Conservation (phyloP, 2,888 invertebrate species). For the Salpingus planirostris region DNA sequence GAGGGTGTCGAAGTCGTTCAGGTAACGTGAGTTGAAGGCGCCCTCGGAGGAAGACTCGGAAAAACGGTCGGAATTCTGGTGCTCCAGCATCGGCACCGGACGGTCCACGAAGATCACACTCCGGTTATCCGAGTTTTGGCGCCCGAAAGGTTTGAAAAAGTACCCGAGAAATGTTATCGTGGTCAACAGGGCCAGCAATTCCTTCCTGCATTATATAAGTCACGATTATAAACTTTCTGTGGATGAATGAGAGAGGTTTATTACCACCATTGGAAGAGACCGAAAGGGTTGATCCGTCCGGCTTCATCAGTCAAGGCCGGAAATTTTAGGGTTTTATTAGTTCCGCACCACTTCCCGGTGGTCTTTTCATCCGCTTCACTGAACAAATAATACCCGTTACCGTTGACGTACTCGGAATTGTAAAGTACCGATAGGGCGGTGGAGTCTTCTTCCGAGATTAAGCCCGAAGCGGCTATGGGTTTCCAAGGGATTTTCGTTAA, state of each 20-base stretch:
- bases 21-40: slow-evolving; percentile 57
- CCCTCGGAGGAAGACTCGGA: slow-evolving; percentile 21
- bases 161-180: too few species aligned
- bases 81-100: slow-evolving; percentile 10
- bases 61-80: slow-evolving; percentile 21
- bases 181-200: too few species aligned
- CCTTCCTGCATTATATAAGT: too few species aligned
- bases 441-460: slow-evolving; percentile 38
- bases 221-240: too few species aligned
- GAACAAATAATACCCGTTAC: slow-evolving; percentile 69
- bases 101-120: slow-evolving; percentile 24
- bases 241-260: too few species aligned
- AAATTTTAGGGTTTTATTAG: slow-evolving; percentile 22
- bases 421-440: slow-evolving; percentile 67
- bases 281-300: too few species aligned
- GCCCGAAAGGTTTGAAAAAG: too few species aligned
- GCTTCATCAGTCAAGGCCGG: too few species aligned
- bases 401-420: slow-evolving; percentile 61
- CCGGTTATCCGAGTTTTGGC: too few species aligned
- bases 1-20: slow-evolving; percentile 75
- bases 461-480: slow-evolving; percentile 54
- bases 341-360: slow-evolving; percentile 21
- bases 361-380: slow-evolving; percentile 40
- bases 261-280: too few species aligned
- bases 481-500: slow-evolving; percentile 61